Conservation (phyloP, 1,140 invertebrate species). For the Thaumetopoea pityocampa region DNA sequence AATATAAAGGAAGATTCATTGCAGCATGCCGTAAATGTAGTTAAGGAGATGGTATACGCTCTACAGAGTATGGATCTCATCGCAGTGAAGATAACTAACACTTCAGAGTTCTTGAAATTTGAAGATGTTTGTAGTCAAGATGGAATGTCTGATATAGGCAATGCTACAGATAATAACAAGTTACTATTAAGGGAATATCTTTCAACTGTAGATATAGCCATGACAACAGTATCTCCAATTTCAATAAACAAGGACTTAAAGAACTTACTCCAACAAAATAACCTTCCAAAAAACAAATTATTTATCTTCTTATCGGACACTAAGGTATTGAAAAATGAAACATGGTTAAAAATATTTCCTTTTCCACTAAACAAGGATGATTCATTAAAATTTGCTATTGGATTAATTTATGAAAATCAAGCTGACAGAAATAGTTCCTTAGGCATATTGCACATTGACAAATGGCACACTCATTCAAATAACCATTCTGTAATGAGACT, state of each 20-base stretch:
- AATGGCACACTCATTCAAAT: constrained; percentile 57
- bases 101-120: constrained; percentile 62
- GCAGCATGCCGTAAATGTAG: constrained; percentile 55
- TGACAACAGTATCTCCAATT: constrained; percentile 34
- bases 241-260: constrained; percentile 50
- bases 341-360: constrained; percentile 59
- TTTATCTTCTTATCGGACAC: constrained; percentile 60
- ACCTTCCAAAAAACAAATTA: constrained; percentile 48
- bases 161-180: constrained; percentile 67
- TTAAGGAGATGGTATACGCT: constrained; percentile 55
- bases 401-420: constrained; percentile 51
- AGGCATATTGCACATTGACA: constrained; percentile 57
- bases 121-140: constrained; percentile 56
- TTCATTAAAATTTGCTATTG: constrained; percentile 51
- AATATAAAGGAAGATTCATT: constrained; percentile 48
- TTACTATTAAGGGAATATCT: constrained; percentile 55
- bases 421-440: constrained; percentile 49
- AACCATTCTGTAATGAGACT: constrained; percentile 61
- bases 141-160: constrained; percentile 54
- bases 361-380: constrained; percentile 34
- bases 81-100: constrained; percentile 59
- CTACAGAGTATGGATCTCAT: constrained; percentile 55
- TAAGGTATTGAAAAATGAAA: constrained; percentile 55
- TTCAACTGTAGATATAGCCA: constrained; percentile 41
- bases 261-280: constrained; percentile 37